phyloP scores from a whole-genome alignment of 2,113 vertebrate species.

The Rhinolophus ferrumequinum region DNA sequence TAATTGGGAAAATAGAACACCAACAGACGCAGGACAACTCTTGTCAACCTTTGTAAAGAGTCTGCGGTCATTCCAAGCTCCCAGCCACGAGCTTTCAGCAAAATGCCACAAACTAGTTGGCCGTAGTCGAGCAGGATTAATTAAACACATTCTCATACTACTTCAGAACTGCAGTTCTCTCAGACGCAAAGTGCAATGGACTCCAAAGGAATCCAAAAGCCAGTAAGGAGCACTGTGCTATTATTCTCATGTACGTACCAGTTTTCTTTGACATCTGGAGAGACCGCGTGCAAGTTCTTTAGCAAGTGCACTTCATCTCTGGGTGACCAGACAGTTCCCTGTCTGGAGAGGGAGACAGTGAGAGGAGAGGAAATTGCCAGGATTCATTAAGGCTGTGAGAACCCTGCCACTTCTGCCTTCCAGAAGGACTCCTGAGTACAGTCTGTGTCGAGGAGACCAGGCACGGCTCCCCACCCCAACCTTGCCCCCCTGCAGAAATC shows the following conservation, averaged over 20 bases:
- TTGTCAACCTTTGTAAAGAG: constrained; percentile 84
- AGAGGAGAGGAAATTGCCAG: constrained; percentile 70
- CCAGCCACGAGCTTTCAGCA: constrained; percentile 86
- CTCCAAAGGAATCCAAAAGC: constrained; percentile 83
- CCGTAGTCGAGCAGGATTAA: constrained; percentile 88
- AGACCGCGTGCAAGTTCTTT: constrained; percentile 74
- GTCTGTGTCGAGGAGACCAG: background rate
- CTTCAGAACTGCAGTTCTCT: constrained; percentile 80
- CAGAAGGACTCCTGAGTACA: background rate
- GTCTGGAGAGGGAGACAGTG: constrained; percentile 65
- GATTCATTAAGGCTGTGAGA: constrained; percentile 83
- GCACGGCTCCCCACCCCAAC: background rate
- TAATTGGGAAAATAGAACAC: constrained; percentile 83
- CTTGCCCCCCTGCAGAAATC: background rate
- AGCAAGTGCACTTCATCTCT: constrained; percentile 48
- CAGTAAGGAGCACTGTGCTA: constrained; percentile 78
- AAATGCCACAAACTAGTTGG: constrained; percentile 88
- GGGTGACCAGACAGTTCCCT: constrained; percentile 70
- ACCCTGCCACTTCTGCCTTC: constrained; percentile 61
- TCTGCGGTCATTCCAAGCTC: constrained; percentile 85
- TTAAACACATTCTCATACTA: constrained; percentile 85
- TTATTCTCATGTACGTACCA: constrained; percentile 90
- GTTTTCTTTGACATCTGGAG: constrained; percentile 83
- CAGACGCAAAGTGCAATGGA: constrained; percentile 81
- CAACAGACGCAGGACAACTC: constrained; percentile 73